A percentile compares a stretch with the other conserved stretches of the same genome.
phyloP scores from a whole-genome alignment of 2,888 invertebrate genomes.

The Zelleria hepariella region DNA sequence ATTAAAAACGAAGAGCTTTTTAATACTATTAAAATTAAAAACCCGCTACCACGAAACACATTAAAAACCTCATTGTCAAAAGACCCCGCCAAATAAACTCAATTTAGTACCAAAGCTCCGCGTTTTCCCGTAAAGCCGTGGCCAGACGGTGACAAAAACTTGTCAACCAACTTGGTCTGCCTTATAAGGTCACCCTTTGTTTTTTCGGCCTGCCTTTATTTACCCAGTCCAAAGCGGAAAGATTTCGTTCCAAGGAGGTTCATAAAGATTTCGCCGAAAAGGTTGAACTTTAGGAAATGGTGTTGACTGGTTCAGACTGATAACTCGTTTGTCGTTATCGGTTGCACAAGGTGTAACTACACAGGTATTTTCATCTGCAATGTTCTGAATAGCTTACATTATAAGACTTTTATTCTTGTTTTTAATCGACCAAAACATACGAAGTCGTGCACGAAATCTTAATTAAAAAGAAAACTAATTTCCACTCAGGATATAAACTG shows the following conservation, averaged over 20 bases:
- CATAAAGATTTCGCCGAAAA: not conserved
- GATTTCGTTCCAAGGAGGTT: not conserved
- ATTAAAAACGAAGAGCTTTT: no score
- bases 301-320: not conserved
- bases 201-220: not conserved
- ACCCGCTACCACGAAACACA: no score
- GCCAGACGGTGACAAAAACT: not conserved
- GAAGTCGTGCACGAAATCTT: not conserved
- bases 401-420: no score
- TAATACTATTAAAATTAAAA: no score
- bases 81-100: not conserved
- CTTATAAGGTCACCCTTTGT: conserved; percentile 3
- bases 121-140: not conserved
- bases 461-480: not conserved
- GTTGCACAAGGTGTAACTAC: no score
- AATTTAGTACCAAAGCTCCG: not conserved
- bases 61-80: not conserved
- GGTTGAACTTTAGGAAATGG: no score
- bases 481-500: not conserved
- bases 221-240: not conserved
- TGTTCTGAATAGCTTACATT: no score
- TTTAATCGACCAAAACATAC: not conserved
- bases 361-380: no score
- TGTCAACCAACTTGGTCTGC: conserved; percentile 15
- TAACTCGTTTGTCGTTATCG: no score